These are phyloP conservation scores for Asarcornis scutulata DNA, from an alignment of 2,113 vertebrate species.

Conservation along the genomic window DNA sequence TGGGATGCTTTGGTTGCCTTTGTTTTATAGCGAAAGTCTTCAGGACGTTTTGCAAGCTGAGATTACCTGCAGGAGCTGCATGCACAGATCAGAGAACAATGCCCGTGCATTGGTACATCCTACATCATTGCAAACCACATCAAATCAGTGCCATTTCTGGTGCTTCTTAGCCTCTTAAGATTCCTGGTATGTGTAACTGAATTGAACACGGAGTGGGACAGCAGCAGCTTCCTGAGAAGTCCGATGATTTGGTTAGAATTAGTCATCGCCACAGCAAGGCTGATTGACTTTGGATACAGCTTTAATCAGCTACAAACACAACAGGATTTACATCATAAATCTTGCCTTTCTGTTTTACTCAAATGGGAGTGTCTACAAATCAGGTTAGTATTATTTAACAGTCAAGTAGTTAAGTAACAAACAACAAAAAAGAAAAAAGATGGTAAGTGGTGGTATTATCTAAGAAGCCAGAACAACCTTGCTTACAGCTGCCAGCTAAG, in stretches of 20 bases:
- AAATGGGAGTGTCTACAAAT: slow-evolving; percentile 62
- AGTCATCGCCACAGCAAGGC: background rate
- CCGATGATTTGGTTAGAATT: background rate
- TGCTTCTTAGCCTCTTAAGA: background rate
- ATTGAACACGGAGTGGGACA: background rate
- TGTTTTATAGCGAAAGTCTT: background rate
- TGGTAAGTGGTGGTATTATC: slow-evolving; percentile 38
- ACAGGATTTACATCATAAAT: slow-evolving; percentile 57
- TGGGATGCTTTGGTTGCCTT: background rate
- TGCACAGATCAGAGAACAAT: background rate
- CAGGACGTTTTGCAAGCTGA: accelerated
- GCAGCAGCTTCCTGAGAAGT: background rate
- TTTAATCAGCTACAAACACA: slow-evolving; percentile 41
- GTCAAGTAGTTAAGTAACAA: slow-evolving; percentile 39
- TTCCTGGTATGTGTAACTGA: background rate
- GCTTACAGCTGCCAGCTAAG: slow-evolving; percentile 60
- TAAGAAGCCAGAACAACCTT: slow-evolving; percentile 57
- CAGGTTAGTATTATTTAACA: slow-evolving; percentile 68
- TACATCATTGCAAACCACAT: background rate
- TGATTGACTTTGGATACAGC: slow-evolving; percentile 20
- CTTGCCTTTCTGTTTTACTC: slow-evolving; percentile 25
- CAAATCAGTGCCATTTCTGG: background rate
- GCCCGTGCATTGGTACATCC: background rate
- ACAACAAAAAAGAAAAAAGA: background rate
- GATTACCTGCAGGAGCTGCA: background rate